These are phyloP conservation scores for Distichodus sexfasciatus DNA, from an alignment of 2,797 vertebrate genomes.

Conservation along the genomic window DNA sequence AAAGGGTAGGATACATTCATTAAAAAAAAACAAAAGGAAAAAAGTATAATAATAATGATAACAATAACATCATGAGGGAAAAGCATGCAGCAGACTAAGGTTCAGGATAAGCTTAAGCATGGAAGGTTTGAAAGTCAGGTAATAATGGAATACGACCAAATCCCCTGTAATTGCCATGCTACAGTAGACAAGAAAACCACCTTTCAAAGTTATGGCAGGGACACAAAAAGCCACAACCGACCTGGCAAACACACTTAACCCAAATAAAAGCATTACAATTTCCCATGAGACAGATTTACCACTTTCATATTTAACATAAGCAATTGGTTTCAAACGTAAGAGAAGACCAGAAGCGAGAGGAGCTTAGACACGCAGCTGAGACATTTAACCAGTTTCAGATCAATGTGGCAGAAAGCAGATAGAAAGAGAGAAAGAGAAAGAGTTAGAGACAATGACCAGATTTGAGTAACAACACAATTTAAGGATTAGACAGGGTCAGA, in stretches of 20 bases:
- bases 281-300: slow-evolving; percentile 52
- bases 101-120: slow-evolving; percentile 58
- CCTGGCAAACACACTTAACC: slow-evolving; percentile 66
- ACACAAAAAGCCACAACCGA: slow-evolving; percentile 67
- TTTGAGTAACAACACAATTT: slow-evolving; percentile 79
- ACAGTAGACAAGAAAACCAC: slow-evolving; percentile 75
- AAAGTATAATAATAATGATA: slow-evolving; percentile 74
- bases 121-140: slow-evolving; percentile 39
- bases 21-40: slow-evolving; percentile 75
- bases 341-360: slow-evolving; percentile 57
- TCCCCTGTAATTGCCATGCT: slow-evolving; percentile 70
- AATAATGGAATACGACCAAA: slow-evolving; percentile 58
- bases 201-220: slow-evolving; percentile 59
- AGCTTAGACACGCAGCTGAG: slow-evolving; percentile 18
- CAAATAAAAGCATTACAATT: not conserved
- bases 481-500: slow-evolving; percentile 71
- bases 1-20: slow-evolving; percentile 89
- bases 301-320: slow-evolving; percentile 81
- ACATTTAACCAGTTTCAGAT: slow-evolving; percentile 23
- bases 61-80: slow-evolving; percentile 66
- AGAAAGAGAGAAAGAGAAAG: slow-evolving; percentile 21
- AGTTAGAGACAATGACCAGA: slow-evolving; percentile 65
- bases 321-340: slow-evolving; percentile 66
- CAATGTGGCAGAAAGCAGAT: slow-evolving; percentile 3
- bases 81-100: slow-evolving; percentile 73